phyloP scores from a whole-genome alignment of 2,113 vertebrate genomes.

The Rhineura floridana region DNA sequence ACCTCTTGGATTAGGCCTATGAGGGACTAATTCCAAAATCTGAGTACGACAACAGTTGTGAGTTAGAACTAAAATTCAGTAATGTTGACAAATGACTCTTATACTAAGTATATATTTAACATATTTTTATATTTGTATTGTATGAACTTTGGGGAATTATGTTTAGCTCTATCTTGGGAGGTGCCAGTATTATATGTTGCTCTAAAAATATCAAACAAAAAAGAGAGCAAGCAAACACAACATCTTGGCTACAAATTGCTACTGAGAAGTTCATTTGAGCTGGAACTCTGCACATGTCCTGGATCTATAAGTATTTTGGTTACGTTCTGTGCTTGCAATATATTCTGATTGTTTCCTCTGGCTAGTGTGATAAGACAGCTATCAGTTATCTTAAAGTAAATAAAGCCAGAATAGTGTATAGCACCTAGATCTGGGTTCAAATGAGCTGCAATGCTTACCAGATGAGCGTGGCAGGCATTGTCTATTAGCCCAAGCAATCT shows the following conservation, averaged over 20 bases:
- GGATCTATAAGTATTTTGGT: too few species aligned
- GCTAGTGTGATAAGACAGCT: background rate
- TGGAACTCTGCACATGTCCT: too few species aligned
- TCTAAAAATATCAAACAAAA: constrained; percentile 40
- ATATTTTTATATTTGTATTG: background rate
- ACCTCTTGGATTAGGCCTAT: background rate
- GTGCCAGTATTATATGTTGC: constrained; percentile 33
- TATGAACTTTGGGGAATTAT: background rate
- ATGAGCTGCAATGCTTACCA: background rate
- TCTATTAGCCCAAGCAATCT: background rate
- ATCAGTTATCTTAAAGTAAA: constrained; percentile 15
- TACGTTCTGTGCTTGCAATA: background rate
- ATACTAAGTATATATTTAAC: background rate
- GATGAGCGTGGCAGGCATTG: background rate
- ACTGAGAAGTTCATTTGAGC: too few species aligned
- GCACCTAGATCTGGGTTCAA: background rate
- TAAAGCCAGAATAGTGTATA: background rate
- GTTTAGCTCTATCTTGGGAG: background rate
- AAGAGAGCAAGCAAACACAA: constrained; percentile 28
- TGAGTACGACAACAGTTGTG: background rate
- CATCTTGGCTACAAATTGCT: constrained; percentile 46
- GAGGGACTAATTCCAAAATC: background rate
- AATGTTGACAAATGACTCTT: constrained; percentile 2
- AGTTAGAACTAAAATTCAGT: background rate
- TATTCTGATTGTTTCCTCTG: constrained; percentile 33